Evolutionary conservation across 2,888 invertebrate genomes (phyloP).

Genomic region (Allolobophora icterica): DNA sequence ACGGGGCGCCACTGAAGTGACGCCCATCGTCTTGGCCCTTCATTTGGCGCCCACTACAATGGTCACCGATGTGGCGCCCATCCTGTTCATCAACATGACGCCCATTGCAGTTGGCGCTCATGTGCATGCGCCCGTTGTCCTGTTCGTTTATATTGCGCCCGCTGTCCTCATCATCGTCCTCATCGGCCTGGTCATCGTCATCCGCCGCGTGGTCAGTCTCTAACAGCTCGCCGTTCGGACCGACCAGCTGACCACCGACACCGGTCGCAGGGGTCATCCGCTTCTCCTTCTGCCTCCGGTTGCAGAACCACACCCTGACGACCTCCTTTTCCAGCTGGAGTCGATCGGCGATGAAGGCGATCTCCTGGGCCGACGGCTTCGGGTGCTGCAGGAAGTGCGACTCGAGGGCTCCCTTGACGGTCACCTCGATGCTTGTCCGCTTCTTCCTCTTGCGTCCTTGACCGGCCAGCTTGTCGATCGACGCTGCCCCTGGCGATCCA

Average conservation of each 20-base stretch:
- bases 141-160: background rate
- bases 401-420: slow-evolving; percentile 90
- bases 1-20: too few relatives aligned
- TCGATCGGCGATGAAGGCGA: slow-evolving; percentile 89
- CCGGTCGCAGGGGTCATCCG: slow-evolving; percentile 83
- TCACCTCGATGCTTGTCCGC: slow-evolving; percentile 97
- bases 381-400: slow-evolving; percentile 99
- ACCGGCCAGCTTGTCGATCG: slow-evolving; percentile 98
- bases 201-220: background rate
- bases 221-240: slow-evolving; percentile 18
- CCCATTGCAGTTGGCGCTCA: too few relatives aligned
- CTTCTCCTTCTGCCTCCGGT: slow-evolving; percentile 90
- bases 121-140: background rate
- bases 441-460: slow-evolving; percentile 99
- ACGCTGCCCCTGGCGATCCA: slow-evolving; percentile 90
- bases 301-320: slow-evolving; percentile 70
- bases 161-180: background rate
- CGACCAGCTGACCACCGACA: background rate
- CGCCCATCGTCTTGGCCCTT: background rate
- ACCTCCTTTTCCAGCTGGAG: slow-evolving; percentile 96
- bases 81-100: too few relatives aligned
- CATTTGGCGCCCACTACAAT: background rate
- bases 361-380: slow-evolving; percentile 98
- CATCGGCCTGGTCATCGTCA: background rate
- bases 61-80: too few relatives aligned